Percentiles rank a stretch among this genome's conserved stretches.
Conservation (phyloP, 2,113 vertebrate species). For the Struthio camelus region DNA sequence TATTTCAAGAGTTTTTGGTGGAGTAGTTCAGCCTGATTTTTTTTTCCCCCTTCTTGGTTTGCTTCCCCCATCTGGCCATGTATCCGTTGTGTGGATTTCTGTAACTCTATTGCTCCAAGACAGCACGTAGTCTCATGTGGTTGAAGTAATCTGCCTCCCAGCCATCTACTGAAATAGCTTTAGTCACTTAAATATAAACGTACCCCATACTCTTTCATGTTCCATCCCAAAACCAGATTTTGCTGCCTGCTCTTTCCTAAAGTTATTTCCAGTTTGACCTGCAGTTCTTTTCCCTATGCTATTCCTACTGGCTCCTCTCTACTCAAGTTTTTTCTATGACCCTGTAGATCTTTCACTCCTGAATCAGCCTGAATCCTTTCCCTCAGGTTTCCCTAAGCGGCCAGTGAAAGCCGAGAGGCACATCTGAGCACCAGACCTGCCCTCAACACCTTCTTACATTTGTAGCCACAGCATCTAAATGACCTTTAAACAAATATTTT, state of each 20-base stretch:
- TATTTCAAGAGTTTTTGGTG: slow-evolving; percentile 10
- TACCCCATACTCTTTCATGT: background rate
- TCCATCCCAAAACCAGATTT: background rate
- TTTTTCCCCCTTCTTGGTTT: background rate
- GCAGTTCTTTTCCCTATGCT: background rate
- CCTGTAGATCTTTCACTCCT: background rate
- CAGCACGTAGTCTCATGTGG: background rate
- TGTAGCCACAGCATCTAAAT: background rate
- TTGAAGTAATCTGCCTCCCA: background rate
- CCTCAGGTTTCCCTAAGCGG: background rate
- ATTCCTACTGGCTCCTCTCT: background rate
- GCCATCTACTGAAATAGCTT: background rate
- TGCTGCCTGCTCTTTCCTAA: background rate
- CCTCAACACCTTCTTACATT: background rate
- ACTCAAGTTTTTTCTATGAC: background rate
- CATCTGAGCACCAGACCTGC: background rate
- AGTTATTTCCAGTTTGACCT: background rate
- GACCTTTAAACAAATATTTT: background rate
- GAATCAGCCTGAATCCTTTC: background rate
- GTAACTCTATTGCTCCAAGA: background rate
- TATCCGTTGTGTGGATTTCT: slow-evolving; percentile 2
- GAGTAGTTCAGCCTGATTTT: background rate
- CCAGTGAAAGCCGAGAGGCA: background rate
- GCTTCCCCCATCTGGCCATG: slow-evolving; percentile 64
- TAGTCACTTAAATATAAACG: background rate